These are phyloP conservation scores for Leguminivora glycinivorella DNA, from an alignment of 1,140 invertebrate genomes.

Conservation along the genomic window DNA sequence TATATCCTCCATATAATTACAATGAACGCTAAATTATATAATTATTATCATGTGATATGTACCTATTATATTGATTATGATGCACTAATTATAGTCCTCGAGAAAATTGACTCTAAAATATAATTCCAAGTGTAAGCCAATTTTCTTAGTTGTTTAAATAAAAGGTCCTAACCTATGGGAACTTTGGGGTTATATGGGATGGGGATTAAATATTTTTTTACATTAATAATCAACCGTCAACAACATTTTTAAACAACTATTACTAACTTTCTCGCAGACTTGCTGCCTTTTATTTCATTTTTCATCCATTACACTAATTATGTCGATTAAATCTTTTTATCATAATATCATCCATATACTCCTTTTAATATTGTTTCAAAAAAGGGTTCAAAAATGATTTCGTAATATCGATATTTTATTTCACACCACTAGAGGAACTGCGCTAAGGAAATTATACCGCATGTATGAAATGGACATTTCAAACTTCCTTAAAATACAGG, in stretches of 20 bases:
- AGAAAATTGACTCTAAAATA: constrained; percentile 36
- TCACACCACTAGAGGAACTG: constrained; percentile 15
- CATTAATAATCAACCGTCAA: constrained; percentile 66
- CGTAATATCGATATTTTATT: constrained; percentile 14
- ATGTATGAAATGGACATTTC: constrained; percentile 23
- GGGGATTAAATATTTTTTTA: constrained; percentile 69
- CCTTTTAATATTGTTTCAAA: not conserved
- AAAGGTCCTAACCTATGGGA: constrained; percentile 47
- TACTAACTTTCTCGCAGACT: constrained; percentile 22
- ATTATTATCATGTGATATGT: constrained; percentile 76
- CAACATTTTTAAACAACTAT: constrained; percentile 60
- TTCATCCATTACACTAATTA: constrained; percentile 3
- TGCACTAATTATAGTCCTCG: constrained; percentile 36
- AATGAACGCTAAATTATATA: constrained; percentile 55
- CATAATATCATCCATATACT: not conserved
- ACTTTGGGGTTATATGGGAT: constrained; percentile 50
- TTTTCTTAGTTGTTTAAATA: constrained; percentile 37
- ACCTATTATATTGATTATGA: constrained; percentile 29
- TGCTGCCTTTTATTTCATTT: not conserved
- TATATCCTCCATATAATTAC: constrained; percentile 47
- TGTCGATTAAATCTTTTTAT: not conserved
- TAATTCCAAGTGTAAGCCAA: constrained; percentile 44
- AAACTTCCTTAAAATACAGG: constrained; percentile 16
- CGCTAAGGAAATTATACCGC: constrained; percentile 6
- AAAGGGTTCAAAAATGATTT: not conserved